A percentile compares a stretch with the other conserved stretches of the same genome.
These are phyloP conservation scores for Caenorhabditis elegans DNA, from an alignment of 1,140 invertebrate species.

Conservation along the genomic window DNA sequence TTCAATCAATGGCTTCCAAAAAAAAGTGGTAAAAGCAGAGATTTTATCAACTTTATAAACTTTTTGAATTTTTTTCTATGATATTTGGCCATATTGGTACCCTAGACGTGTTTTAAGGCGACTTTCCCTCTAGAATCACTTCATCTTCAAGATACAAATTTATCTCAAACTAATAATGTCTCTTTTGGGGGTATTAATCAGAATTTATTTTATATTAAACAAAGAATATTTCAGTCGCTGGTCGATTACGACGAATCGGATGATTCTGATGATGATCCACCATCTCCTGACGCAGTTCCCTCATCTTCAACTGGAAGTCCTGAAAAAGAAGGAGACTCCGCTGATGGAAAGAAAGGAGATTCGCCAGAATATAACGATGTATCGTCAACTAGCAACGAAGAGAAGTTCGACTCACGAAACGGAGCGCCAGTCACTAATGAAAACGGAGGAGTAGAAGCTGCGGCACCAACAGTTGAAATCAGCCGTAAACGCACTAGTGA, in stretches of 20 bases:
- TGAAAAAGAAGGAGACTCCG: background rate
- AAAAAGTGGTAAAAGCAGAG: too few relatives aligned
- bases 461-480: background rate
- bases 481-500: constrained; percentile 11
- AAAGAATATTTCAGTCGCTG: constrained; percentile 36
- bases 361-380: constrained; percentile 22
- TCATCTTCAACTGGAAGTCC: constrained; percentile 41
- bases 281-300: constrained; percentile 34
- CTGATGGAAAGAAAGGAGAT: background rate
- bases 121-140: too few relatives aligned
- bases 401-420: background rate
- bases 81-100: too few relatives aligned
- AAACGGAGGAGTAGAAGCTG: background rate
- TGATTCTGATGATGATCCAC: constrained; percentile 30
- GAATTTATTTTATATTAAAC: too few relatives aligned
- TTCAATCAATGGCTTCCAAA: too few relatives aligned
- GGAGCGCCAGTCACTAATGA: background rate
- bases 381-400: background rate
- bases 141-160: too few relatives aligned
- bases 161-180: too few relatives aligned
- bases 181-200: too few relatives aligned
- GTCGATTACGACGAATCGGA: constrained; percentile 43
- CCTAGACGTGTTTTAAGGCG: too few relatives aligned
- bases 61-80: too few relatives aligned
- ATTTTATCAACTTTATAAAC: too few relatives aligned